These are phyloP conservation scores for Ia io DNA, from an alignment of 2,113 vertebrate species.

Conservation along the genomic window DNA sequence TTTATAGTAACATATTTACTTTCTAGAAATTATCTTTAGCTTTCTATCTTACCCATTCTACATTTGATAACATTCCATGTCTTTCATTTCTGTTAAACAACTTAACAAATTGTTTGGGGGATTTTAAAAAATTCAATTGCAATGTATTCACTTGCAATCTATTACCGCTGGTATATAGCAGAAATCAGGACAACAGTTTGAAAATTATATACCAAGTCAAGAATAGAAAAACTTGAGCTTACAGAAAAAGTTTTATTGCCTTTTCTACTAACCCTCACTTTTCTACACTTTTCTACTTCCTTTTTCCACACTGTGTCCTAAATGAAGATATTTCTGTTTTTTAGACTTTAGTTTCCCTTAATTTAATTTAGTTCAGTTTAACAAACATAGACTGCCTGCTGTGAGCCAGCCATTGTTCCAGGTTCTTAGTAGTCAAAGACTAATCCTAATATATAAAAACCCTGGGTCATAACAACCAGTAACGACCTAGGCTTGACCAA, in stretches of 20 bases:
- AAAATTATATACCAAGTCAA: background rate
- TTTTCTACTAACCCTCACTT: slow-evolving; percentile 14
- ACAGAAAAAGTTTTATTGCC: background rate
- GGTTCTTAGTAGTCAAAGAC: background rate
- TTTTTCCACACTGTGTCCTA: background rate
- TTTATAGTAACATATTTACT: background rate
- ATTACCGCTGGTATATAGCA: background rate
- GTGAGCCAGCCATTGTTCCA: background rate
- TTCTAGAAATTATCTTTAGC: background rate
- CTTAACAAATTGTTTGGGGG: background rate
- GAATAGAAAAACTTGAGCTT: background rate
- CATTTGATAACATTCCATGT: background rate
- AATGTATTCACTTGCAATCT: background rate
- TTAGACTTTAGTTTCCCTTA: background rate
- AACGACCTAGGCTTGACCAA: too few relatives aligned
- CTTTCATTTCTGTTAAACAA: background rate
- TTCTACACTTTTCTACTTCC: too few relatives aligned
- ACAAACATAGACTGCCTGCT: background rate
- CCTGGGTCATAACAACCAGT: too few relatives aligned
- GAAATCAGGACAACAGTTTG: background rate
- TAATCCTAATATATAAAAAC: background rate
- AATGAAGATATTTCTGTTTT: slow-evolving; percentile 18
- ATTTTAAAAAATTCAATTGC: background rate
- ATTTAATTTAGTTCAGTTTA: background rate
- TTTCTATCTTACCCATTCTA: background rate